A percentile compares a stretch with the other conserved stretches of the same genome.
phyloP scores from a whole-genome alignment of 1,140 invertebrate species.

The Drosophila cardini region DNA sequence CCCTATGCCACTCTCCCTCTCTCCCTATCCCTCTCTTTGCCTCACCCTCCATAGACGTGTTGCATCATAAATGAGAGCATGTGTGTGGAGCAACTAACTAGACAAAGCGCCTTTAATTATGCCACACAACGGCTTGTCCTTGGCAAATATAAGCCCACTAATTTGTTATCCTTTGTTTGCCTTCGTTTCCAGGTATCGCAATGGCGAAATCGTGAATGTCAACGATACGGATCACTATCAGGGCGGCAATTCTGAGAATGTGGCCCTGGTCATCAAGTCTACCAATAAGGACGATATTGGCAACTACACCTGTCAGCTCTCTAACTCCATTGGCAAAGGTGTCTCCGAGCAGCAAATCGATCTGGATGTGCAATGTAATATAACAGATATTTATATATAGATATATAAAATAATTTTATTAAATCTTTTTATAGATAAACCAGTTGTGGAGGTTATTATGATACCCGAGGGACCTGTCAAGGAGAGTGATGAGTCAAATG shows the following conservation, averaged over 20 bases:
- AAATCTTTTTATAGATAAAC: conserved; percentile 87
- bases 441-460: conserved; percentile 91
- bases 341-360: conserved; percentile 89
- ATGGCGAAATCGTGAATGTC: conserved; percentile 89
- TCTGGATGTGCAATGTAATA: conserved; percentile 92
- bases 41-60: conserved; percentile 17
- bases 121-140: conserved; percentile 26
- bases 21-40: neutral
- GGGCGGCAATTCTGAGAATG: conserved; percentile 90
- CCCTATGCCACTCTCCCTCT: neutral
- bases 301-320: conserved; percentile 91
- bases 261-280: conserved; percentile 91
- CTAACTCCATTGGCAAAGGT: conserved; percentile 89
- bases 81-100: conserved; percentile 24
- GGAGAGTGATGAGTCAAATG: conserved; percentile 92
- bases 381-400: too few species aligned
- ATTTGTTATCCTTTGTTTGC: conserved; percentile 9
- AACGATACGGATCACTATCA: conserved; percentile 88
- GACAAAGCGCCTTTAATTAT: conserved; percentile 47
- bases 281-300: conserved; percentile 91
- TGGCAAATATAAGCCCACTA: conserved; percentile 30
- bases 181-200: conserved; percentile 88
- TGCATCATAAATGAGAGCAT: conserved; percentile 43
- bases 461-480: conserved; percentile 90
- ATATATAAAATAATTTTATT: neutral